Evolutionary conservation across 1,140 invertebrate genomes (phyloP).

Genomic region (Stegodyphus mimosarum): DNA sequence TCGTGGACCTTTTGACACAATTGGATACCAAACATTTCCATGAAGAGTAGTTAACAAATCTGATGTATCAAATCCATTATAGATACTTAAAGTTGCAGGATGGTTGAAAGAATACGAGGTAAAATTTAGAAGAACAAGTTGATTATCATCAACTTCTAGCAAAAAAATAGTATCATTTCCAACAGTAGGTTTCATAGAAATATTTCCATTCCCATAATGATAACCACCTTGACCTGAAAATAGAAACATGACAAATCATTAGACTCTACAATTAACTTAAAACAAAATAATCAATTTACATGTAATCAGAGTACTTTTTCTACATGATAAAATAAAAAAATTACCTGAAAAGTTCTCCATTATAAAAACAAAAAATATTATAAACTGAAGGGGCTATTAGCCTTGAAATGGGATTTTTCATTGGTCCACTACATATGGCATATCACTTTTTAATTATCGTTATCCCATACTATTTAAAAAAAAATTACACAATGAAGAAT

Average conservation of each 20-base stretch:
- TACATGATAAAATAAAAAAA: not conserved
- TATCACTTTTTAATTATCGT: too few relatives aligned
- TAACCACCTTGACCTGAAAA: constrained; percentile 34
- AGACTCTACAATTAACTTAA: too few relatives aligned
- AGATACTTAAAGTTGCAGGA: constrained; percentile 30
- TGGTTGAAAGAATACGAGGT: not conserved
- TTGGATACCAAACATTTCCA: constrained; percentile 37
- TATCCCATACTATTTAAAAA: too few relatives aligned
- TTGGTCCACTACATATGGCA: not conserved
- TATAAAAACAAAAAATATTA: not conserved
- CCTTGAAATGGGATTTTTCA: not conserved
- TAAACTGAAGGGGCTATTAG: not conserved
- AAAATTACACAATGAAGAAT: too few relatives aligned
- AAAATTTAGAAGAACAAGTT: constrained; percentile 28
- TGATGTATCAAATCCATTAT: constrained; percentile 43
- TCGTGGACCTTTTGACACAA: constrained; percentile 17
- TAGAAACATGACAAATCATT: not conserved
- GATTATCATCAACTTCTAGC: constrained; percentile 9
- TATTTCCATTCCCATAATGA: constrained; percentile 5
- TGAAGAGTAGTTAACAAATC: constrained; percentile 23
- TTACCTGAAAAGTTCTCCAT: not conserved
- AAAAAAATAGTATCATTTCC: constrained; percentile 30
- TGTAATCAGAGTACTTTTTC: not conserved
- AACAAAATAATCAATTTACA: not conserved
- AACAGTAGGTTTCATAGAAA: not conserved